A percentile compares a stretch with the other conserved stretches of the same genome.
Evolutionary conservation across 2,888 invertebrate species (phyloP).

Genomic region (Sarcophaga carnaria): DNA sequence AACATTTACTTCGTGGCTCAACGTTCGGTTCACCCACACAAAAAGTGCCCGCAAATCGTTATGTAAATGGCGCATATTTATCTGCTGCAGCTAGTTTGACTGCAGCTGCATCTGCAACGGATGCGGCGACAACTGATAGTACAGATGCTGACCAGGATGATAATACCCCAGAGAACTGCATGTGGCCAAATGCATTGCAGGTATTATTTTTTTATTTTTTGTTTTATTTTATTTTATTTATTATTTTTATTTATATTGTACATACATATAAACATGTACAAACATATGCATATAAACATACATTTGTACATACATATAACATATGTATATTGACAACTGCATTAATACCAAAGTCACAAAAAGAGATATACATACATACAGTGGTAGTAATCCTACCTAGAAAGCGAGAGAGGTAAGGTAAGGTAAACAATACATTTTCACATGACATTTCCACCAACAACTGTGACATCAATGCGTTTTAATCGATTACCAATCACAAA

Average conservation of each 20-base stretch:
- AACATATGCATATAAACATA: not conserved
- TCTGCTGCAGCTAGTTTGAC: constrained; percentile 64
- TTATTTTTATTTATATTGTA: not conserved
- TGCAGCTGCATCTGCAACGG: constrained; percentile 33
- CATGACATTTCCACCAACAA: constrained; percentile 44
- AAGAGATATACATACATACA: too few relatives aligned
- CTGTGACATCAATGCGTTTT: constrained; percentile 49
- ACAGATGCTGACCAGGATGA: constrained; percentile 71
- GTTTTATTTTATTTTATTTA: not conserved
- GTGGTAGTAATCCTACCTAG: too few relatives aligned
- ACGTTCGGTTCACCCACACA: constrained; percentile 77
- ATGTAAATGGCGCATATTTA: constrained; percentile 75
- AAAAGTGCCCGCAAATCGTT: constrained; percentile 77
- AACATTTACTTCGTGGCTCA: constrained; percentile 78
- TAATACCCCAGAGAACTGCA: constrained; percentile 83
- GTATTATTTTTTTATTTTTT: constrained; percentile 81
- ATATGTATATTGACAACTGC: not conserved
- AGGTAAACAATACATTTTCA: constrained; percentile 25
- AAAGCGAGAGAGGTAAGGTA: not conserved
- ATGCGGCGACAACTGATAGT: constrained; percentile 66
- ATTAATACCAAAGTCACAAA: too few relatives aligned
- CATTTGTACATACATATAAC: not conserved
- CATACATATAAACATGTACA: not conserved
- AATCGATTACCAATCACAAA: constrained; percentile 58
- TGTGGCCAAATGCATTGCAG: constrained; percentile 90